A percentile compares a stretch with the other conserved stretches of the same genome.
phyloP scores from a whole-genome alignment of 2,888 invertebrate genomes.

The Ectemnius cavifrons region DNA sequence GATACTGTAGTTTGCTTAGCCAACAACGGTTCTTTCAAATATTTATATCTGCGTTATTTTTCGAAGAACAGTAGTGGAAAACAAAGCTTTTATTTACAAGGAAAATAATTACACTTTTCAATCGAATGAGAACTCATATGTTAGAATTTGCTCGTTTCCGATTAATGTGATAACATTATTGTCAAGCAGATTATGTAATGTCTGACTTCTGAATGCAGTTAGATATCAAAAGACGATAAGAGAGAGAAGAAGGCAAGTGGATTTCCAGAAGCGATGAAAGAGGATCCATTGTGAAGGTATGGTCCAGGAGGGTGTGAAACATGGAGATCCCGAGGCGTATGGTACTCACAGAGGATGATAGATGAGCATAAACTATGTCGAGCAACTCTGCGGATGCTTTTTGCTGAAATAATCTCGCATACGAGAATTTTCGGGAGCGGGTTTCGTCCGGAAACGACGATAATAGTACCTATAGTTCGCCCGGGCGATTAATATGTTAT shows the following conservation, averaged over 20 bases:
- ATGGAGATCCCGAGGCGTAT: slow-evolving; percentile 20
- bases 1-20: too few species aligned
- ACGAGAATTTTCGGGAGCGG: slow-evolving; percentile 63
- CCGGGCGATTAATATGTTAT: slow-evolving; percentile 63
- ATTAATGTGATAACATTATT: too few species aligned
- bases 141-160: too few species aligned
- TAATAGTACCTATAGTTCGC: slow-evolving; percentile 47
- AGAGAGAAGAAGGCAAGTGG: background rate
- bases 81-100: too few species aligned
- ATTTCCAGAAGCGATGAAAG: background rate
- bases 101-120: too few species aligned
- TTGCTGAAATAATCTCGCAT: slow-evolving; percentile 69
- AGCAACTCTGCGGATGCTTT: slow-evolving; percentile 59
- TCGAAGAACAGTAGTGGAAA: too few species aligned
- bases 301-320: slow-evolving; percentile 30
- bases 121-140: too few species aligned
- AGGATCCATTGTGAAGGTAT: background rate
- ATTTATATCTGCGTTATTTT: too few species aligned
- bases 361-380: slow-evolving; percentile 62
- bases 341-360: slow-evolving; percentile 54
- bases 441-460: slow-evolving; percentile 60
- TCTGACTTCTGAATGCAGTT: too few species aligned
- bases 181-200: too few species aligned
- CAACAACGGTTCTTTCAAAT: too few species aligned
- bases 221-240: background rate